Conservation (phyloP, 2,888 invertebrate genomes). For the Netelia inedita region DNA sequence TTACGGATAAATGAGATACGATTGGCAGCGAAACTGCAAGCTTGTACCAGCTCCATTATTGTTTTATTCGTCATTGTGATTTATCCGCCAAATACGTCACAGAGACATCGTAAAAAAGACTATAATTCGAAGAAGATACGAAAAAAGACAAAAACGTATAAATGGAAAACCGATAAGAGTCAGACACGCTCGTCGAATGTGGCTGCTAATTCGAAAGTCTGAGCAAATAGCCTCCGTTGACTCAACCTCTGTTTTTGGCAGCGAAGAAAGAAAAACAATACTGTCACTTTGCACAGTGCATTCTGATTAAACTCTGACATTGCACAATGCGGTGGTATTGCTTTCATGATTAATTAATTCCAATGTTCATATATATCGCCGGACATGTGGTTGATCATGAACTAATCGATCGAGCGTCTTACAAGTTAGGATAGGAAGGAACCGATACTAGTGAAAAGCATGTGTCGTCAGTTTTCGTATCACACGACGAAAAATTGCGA, state of each 20-base stretch:
- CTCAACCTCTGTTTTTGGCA: background rate
- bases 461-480: background rate
- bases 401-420: background rate
- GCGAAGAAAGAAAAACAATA: background rate
- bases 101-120: background rate
- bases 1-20: conserved; percentile 30
- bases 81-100: conserved; percentile 2
- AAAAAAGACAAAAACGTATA: conserved; percentile 9
- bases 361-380: background rate
- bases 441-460: background rate
- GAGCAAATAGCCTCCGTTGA: background rate
- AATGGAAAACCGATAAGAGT: conserved; percentile 27
- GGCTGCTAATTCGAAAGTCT: background rate
- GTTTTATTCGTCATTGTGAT: conserved; percentile 1
- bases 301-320: conserved; percentile 48
- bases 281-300: background rate
- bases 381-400: background rate
- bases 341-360: conserved; percentile 6
- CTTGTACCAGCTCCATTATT: background rate
- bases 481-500: too few relatives aligned
- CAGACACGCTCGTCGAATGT: background rate
- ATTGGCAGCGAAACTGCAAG: background rate
- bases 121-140: conserved; percentile 5
- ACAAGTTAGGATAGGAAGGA: conserved; percentile 2
- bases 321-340: conserved; percentile 29